These are phyloP conservation scores for Polyommatus iphigenia DNA, from an alignment of 2,888 invertebrate genomes.

Conservation along the genomic window DNA sequence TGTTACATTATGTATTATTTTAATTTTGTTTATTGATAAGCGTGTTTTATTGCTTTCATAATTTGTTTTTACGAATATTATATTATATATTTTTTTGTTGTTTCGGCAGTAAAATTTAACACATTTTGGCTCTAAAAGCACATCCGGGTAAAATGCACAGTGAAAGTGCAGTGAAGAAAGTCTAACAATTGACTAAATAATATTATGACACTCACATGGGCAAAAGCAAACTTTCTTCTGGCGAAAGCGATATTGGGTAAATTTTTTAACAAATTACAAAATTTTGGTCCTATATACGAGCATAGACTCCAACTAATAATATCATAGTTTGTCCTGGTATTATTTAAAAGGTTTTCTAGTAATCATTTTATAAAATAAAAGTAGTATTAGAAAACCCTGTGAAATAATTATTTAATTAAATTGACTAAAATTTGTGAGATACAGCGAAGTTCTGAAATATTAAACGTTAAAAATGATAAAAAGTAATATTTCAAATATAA, in stretches of 20 bases:
- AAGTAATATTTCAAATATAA: too few relatives aligned
- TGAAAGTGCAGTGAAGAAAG: slow-evolving; percentile 10
- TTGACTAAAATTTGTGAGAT: too few relatives aligned
- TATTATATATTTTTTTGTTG: background rate
- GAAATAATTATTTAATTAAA: too few relatives aligned
- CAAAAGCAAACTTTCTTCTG: background rate
- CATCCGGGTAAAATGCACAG: slow-evolving; percentile 3
- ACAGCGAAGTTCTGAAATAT: too few relatives aligned
- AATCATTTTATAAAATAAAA: too few relatives aligned
- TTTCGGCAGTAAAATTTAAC: background rate
- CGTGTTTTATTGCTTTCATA: background rate
- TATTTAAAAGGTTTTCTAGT: too few relatives aligned
- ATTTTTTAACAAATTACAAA: background rate
- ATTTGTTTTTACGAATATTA: background rate
- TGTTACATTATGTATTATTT: slow-evolving; percentile 35
- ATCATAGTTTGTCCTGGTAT: too few relatives aligned
- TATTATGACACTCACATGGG: slow-evolving; percentile 15
- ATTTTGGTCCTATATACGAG: background rate
- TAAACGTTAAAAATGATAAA: too few relatives aligned
- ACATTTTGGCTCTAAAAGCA: background rate
- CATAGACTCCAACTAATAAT: background rate
- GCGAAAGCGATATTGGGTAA: background rate
- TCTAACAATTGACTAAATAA: background rate
- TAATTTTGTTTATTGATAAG: slow-evolving; percentile 32
- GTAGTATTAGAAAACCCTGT: too few relatives aligned